Evolutionary conservation across 2,113 vertebrate species (phyloP).

Genomic region (Romanogobio albipinnatus): DNA sequence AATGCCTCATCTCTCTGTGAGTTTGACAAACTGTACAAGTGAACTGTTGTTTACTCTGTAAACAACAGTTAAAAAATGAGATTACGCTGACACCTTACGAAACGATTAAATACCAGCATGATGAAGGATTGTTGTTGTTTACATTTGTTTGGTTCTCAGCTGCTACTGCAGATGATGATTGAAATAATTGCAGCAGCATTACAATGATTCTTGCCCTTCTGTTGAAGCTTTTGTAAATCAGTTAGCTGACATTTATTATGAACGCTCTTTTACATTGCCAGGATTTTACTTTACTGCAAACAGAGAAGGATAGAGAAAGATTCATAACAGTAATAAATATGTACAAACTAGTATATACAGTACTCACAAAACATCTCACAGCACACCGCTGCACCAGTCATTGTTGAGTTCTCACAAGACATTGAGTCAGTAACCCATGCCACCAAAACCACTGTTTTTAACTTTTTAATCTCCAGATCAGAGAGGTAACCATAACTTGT

Average conservation of each 20-base stretch:
- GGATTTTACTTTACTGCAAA: background rate
- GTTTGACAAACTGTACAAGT: background rate
- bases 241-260: background rate
- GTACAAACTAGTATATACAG: too few species aligned
- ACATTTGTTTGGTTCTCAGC: slow-evolving; percentile 1
- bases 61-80: background rate
- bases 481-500: too few species aligned
- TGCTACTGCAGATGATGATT: background rate
- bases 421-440: too few species aligned
- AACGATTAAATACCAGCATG: background rate
- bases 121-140: background rate
- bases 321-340: background rate
- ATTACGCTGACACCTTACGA: background rate
- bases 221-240: background rate
- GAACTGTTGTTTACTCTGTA: too few species aligned
- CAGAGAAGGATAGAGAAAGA: background rate
- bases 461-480: too few species aligned
- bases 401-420: too few species aligned
- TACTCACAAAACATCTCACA: background rate
- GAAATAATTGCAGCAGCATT: background rate
- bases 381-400: too few species aligned
- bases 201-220: background rate
- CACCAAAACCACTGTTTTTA: too few species aligned
- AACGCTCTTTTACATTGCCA: background rate
- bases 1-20: background rate